Conservation (phyloP, 2,113 vertebrate genomes). For the Gila orcuttii region DNA sequence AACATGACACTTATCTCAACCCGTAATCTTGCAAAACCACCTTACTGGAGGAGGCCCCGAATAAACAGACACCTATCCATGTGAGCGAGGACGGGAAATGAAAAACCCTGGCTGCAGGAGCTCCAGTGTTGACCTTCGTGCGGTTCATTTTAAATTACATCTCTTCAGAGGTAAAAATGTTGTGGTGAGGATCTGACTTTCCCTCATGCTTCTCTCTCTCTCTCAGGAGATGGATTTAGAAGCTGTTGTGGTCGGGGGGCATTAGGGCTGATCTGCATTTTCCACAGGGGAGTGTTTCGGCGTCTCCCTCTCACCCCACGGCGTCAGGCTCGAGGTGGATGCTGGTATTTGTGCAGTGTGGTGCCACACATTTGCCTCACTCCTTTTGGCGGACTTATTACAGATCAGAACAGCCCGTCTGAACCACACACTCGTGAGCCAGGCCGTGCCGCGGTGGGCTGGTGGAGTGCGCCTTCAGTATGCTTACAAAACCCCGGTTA, state of each 20-base stretch:
- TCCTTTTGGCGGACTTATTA: slow-evolving; percentile 25
- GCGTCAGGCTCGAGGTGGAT: slow-evolving; percentile 67
- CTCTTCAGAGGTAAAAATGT: slow-evolving; percentile 74
- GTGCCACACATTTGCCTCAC: slow-evolving; percentile 39
- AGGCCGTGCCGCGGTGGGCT: neutral
- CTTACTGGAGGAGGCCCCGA: slow-evolving; percentile 56
- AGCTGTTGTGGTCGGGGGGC: slow-evolving; percentile 65
- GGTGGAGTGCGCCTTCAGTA: neutral
- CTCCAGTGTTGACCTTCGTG: slow-evolving; percentile 67
- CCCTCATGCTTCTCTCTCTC: slow-evolving; percentile 45
- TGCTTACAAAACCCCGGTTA: neutral
- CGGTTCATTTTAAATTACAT: slow-evolving; percentile 74
- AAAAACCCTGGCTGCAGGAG: slow-evolving; percentile 55
- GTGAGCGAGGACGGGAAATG: slow-evolving; percentile 28
- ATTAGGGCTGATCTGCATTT: slow-evolving; percentile 70
- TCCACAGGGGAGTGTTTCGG: slow-evolving; percentile 61
- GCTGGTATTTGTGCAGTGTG: slow-evolving; percentile 68
- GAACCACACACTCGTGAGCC: neutral
- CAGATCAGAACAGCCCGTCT: slow-evolving; percentile 38
- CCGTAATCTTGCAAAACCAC: slow-evolving; percentile 47
- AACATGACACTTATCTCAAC: slow-evolving; percentile 30
- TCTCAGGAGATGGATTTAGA: slow-evolving; percentile 71
- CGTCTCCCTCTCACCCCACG: neutral
- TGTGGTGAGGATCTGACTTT: slow-evolving; percentile 61
- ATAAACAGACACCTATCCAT: slow-evolving; percentile 57